phyloP scores from a whole-genome alignment of 2,797 vertebrate species.

The Phaenicophaeus curvirostris region DNA sequence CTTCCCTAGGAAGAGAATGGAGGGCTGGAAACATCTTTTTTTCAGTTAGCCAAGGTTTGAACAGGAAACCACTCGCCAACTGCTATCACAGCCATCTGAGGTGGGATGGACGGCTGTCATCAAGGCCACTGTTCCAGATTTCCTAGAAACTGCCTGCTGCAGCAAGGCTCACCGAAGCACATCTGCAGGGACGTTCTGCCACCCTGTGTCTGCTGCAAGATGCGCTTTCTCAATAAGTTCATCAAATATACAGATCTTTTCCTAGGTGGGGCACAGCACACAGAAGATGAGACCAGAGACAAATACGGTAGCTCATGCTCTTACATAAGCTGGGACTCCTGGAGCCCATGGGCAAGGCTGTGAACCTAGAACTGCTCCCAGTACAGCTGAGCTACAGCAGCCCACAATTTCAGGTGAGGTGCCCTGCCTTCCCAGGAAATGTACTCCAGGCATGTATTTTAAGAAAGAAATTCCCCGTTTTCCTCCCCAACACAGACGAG shows the following conservation, averaged over 20 bases:
- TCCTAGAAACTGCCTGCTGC: background rate
- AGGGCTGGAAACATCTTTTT: background rate
- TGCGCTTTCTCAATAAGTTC: background rate
- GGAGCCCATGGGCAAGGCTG: background rate
- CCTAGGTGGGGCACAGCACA: background rate
- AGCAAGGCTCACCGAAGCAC: background rate
- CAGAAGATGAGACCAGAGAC: background rate
- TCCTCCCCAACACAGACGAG: background rate
- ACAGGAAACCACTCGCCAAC: background rate
- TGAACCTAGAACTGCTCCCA: background rate
- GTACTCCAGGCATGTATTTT: background rate
- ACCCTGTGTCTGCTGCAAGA: background rate
- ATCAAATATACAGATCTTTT: background rate
- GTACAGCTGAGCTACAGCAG: background rate
- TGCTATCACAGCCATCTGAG: background rate
- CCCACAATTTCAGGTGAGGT: background rate
- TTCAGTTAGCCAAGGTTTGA: background rate
- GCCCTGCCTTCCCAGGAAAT: background rate
- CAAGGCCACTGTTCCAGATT: background rate
- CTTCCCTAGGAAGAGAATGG: background rate
- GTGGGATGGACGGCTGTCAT: background rate
- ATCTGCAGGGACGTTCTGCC: constrained; percentile 16
- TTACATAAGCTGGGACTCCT: background rate
- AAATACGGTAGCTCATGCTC: accelerated
- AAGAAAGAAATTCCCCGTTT: background rate